Base-by-base conservation (phyloP, 2,888 invertebrate genomes). In the Melanostoma mellinum region DNA sequence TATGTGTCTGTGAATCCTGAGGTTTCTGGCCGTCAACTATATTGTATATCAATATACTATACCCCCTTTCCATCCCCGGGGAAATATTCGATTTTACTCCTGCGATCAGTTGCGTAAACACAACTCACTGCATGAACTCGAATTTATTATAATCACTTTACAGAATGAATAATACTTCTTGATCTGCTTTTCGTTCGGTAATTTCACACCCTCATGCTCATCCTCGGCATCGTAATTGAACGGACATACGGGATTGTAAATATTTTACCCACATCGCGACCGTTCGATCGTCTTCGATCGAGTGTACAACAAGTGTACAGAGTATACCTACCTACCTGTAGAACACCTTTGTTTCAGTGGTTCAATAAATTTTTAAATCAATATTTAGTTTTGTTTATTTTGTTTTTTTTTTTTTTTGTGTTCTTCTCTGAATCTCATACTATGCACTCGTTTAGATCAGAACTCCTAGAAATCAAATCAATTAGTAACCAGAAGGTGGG, bases 81-180 rank as follows among this genome's bases (percentile, higher is more conserved):
- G 55, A 58, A 73, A 77, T 78, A 84, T 84, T 78, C 46, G 69
- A 78, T 65, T 78, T 53, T 65, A 78, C 69, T 73, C 63, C 55
- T 3, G 73, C 73, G 74, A 74, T 72, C 71, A 63, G 69, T 84
- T 78, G 65, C 65, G 69, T 84, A 84, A 82, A 82, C 82, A 84
- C 35, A 46, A 46, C 53, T 48, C 78, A 65, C 82, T 58, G 69
- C 82, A 74, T 84, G 82, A 84, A 74, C 53, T 84, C 82, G 68
- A 78, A 84, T 84, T 84, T 84, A 84, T 84, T 84, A 74, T 84
- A 84, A 78, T 84, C 82, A 78, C 78, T 78, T 68, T 65, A 73
- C 68, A 52, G 78, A 71, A 73, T 78, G 78, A 69, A 73, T 78
- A 74, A 78, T 74, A 73, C 78, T 68, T 53, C 5, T 65, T 69